A percentile compares a stretch with the other conserved stretches of the same genome.
Evolutionary conservation across 2,113 vertebrate genomes (phyloP).

Genomic region (Pavo muticus): DNA sequence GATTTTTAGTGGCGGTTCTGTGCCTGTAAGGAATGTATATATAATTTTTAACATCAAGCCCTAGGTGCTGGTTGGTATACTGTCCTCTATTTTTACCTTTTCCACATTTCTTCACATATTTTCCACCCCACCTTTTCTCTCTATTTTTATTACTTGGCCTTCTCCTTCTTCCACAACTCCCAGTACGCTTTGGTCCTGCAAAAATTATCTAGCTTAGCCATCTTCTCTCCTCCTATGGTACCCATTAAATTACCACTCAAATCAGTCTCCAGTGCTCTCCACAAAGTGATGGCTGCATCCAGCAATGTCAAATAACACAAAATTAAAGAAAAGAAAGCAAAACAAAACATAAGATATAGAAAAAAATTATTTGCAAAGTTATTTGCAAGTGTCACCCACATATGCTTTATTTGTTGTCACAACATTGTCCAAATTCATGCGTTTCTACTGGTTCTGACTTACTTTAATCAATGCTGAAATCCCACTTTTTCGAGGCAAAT

Average conservation of each 20-base stretch:
- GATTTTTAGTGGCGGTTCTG: neutral
- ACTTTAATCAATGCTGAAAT: neutral
- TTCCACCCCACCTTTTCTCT: neutral
- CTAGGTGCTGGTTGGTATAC: neutral
- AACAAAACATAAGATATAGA: accelerated
- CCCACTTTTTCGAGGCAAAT: neutral
- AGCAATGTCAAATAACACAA: neutral
- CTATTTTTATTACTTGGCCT: neutral
- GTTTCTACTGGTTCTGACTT: neutral
- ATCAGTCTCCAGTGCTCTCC: neutral
- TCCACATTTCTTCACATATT: neutral
- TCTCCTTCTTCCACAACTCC: neutral
- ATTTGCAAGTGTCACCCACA: neutral
- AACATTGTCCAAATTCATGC: accelerated
- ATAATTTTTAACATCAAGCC: neutral
- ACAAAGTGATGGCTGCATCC: neutral
- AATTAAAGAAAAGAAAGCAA: neutral
- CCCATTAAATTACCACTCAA: neutral
- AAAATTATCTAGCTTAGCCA: neutral
- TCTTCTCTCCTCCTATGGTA: neutral
- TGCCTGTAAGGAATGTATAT: neutral
- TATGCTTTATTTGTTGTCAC: neutral
- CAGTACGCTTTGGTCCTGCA: neutral
- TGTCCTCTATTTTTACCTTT: neutral
- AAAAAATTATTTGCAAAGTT: neutral